Base-by-base conservation (phyloP, 1,140 invertebrate genomes). In the Pogonomyrmex californicus region DNA sequence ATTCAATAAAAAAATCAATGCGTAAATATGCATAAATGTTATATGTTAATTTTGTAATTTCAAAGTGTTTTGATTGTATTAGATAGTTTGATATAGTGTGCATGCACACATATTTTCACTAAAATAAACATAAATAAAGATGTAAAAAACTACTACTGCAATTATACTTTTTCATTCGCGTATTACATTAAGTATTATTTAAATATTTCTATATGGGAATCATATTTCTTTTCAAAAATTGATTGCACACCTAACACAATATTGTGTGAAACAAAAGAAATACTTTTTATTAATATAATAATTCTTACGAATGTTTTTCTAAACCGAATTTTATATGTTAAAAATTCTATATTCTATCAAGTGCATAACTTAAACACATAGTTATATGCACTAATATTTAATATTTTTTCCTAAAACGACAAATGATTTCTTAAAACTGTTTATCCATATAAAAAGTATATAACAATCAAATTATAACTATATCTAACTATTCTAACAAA, bases 41-140 rank as follows among this genome's bases (percentile, higher is more conserved):
- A 66, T n/a, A 51, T 47, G 4, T 4, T 41, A 78, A 51, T 47
- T 12, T 78, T 63, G 12, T 81, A 70, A 56, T 54, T 70, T 68
- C 2, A 10, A 79, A 38, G 62, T 68, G 77, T 78, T 9, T 60
- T 23, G 54, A 33, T 65, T 79, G 62, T 79, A 68, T 5, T 81
- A 36, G 56, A 54, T 54, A 68, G 9, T 54, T 51, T 70, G 65
- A 68, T 41, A 68, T 23, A 23, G 23, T 30, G 44, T 70, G 77
- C 77, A 81, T 81, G 77, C 77, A 47, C 38, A 68, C 10, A 30
- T 78, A 66, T 41, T 68, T 3, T 79, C 41, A 49, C 76, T 78
- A 78, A 79, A 66, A 79, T 54, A 70, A 70, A 54, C 14, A 81
- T 81, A 70, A 51, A 79, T 79, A 79, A 81, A 81, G 0, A 49